Evolutionary conservation across 2,797 vertebrate species (phyloP).

Genomic region (Anisognathus igniventris): DNA sequence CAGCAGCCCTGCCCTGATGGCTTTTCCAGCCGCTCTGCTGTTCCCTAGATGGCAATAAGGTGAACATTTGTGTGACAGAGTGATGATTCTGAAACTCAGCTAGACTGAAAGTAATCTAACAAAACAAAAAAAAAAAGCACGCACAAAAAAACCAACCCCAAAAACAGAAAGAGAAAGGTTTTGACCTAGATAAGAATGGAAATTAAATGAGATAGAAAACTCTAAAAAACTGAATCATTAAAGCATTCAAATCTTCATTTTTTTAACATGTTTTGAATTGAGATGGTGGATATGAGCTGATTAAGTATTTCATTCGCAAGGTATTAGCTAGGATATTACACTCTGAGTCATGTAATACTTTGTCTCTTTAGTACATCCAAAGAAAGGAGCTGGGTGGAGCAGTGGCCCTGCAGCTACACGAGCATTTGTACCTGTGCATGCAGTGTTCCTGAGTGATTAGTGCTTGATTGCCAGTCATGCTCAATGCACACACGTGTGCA

Average conservation of each 20-base stretch:
- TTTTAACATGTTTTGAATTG: not conserved
- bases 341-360: not conserved
- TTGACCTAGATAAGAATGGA: not conserved
- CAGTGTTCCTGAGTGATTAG: not conserved
- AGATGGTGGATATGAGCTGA: not conserved
- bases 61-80: not conserved
- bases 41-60: slow-evolving; percentile 6
- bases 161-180: not conserved
- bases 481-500: rapidly evolving
- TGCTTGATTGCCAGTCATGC: not conserved
- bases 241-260: not conserved
- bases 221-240: not conserved
- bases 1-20: not conserved
- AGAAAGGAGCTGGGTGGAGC: not conserved
- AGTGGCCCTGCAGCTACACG: not conserved
- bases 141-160: not conserved
- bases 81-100: slow-evolving; percentile 7
- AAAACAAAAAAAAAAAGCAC: not conserved
- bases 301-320: not conserved
- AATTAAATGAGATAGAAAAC: not conserved
- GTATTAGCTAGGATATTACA: not conserved
- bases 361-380: not conserved
- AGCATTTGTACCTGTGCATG: not conserved
- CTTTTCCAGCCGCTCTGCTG: not conserved
- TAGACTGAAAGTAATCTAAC: not conserved